Conservation (phyloP, 2,113 vertebrate genomes). For the Brachionichthys hirsutus region DNA sequence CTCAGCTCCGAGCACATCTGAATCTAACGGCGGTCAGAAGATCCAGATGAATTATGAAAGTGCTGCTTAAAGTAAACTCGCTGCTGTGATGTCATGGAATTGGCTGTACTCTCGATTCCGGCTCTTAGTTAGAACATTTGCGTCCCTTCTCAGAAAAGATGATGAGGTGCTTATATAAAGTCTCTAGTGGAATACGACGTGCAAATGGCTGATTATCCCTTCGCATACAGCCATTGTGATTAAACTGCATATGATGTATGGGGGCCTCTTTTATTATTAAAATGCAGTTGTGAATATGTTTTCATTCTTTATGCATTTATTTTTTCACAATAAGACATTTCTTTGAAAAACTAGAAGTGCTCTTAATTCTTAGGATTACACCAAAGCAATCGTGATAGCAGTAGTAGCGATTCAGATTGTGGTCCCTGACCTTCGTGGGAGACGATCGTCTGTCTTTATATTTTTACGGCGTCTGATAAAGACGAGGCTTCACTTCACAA, state of each 20-base stretch:
- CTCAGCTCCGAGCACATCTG: slow-evolving; percentile 57
- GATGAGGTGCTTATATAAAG: background rate
- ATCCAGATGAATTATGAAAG: slow-evolving; percentile 55
- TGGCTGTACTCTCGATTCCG: slow-evolving; percentile 51
- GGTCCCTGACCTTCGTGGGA: slow-evolving; percentile 29
- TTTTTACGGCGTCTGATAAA: slow-evolving; percentile 21
- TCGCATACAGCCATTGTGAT: slow-evolving; percentile 14
- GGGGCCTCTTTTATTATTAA: too few species aligned
- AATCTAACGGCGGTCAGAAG: slow-evolving; percentile 60
- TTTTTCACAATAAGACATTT: too few species aligned
- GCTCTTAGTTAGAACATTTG: slow-evolving; percentile 40
- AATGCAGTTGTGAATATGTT: too few species aligned
- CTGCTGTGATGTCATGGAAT: slow-evolving; percentile 65
- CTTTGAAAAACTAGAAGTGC: too few species aligned
- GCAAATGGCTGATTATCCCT: slow-evolving; percentile 21
- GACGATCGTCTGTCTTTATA: slow-evolving; percentile 5
- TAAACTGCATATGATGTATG: background rate
- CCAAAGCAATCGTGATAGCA: background rate
- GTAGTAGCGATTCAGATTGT: background rate
- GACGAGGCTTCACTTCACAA: background rate
- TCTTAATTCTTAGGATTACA: too few species aligned
- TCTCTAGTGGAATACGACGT: background rate
- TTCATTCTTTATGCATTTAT: too few species aligned
- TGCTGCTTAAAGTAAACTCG: slow-evolving; percentile 46
- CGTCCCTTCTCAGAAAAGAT: slow-evolving; percentile 21